These are phyloP conservation scores for Echinometra lucunter DNA, from an alignment of 53 echinoderm and acorn worm species.

Conservation along the genomic window DNA sequence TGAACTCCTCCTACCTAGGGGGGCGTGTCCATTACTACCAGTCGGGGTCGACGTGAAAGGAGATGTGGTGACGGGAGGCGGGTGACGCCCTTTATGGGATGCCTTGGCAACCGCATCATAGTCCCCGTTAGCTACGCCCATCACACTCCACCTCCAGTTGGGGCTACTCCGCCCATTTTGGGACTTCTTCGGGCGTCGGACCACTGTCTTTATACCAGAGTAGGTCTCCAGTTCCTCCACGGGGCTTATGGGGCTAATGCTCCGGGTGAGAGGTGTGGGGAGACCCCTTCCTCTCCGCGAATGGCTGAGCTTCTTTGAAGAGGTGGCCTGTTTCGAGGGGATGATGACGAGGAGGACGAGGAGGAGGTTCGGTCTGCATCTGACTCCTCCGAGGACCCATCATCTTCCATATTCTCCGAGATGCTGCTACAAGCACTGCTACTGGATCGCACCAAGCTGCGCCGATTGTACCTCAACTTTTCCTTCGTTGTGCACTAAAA, in stretches of 20 bases:
- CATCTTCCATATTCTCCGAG: constrained; percentile 55
- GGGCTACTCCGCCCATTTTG: constrained; percentile 53
- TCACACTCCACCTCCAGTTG: constrained; percentile 66
- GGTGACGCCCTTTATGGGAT: constrained; percentile 45
- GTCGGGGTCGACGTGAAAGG: constrained; percentile 27
- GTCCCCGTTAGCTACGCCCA: constrained; percentile 52
- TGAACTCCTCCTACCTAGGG: constrained; percentile 49
- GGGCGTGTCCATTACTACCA: constrained; percentile 34
- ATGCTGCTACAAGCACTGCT: constrained; percentile 65
- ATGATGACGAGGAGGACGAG: constrained; percentile 34
- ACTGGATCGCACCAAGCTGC: constrained; percentile 24
- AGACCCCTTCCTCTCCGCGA: not conserved
- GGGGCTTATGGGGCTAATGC: constrained; percentile 39
- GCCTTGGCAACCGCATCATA: constrained; percentile 61
- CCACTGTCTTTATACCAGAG: constrained; percentile 54
- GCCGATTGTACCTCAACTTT: constrained; percentile 2
- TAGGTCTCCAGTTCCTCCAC: constrained; percentile 55
- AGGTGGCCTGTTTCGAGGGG: constrained; percentile 38
- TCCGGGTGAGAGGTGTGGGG: constrained; percentile 25
- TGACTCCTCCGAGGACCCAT: not conserved
- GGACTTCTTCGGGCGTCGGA: constrained; percentile 54
- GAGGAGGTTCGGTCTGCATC: not conserved
- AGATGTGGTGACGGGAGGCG: not conserved
- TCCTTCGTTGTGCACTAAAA: constrained; percentile 54
- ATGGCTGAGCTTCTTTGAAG: constrained; percentile 49